A percentile compares a stretch with the other conserved stretches of the same genome.
Evolutionary conservation across 2,113 vertebrate species (phyloP).

Genomic region (Tautogolabrus adspersus): DNA sequence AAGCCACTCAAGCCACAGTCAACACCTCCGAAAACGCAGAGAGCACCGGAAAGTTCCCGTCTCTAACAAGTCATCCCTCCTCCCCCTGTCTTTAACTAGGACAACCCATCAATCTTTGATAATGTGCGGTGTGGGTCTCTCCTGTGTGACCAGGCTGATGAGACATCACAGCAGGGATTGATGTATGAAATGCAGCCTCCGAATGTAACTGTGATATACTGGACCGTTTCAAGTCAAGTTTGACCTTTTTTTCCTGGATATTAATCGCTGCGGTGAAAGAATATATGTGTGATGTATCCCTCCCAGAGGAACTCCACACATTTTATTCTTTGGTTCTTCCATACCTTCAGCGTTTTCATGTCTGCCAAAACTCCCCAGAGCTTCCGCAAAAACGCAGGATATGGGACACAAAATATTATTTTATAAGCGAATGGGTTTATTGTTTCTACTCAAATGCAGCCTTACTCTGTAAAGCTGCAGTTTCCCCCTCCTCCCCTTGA

Average conservation of each 20-base stretch:
- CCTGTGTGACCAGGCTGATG: slow-evolving; percentile 80
- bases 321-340: slow-evolving; percentile 68
- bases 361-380: slow-evolving; percentile 59
- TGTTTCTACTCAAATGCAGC: slow-evolving; percentile 79
- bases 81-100: slow-evolving; percentile 76
- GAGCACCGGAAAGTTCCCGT: slow-evolving; percentile 43
- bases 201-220: slow-evolving; percentile 83
- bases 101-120: slow-evolving; percentile 84
- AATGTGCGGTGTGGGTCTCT: slow-evolving; percentile 72
- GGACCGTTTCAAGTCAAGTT: slow-evolving; percentile 81
- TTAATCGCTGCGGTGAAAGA: slow-evolving; percentile 81
- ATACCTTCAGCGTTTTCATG: slow-evolving; percentile 58
- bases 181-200: slow-evolving; percentile 78
- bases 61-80: slow-evolving; percentile 32
- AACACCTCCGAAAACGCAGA: slow-evolving; percentile 37
- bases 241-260: slow-evolving; percentile 84
- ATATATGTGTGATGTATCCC: slow-evolving; percentile 78
- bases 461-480: slow-evolving; percentile 70
- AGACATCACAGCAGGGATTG: slow-evolving; percentile 76
- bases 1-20: slow-evolving; percentile 14
- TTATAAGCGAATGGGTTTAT: slow-evolving; percentile 79
- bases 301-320: slow-evolving; percentile 72
- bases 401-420: slow-evolving; percentile 75
- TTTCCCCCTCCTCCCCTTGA: slow-evolving; percentile 53
- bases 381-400: slow-evolving; percentile 70